These are phyloP conservation scores for Galaxea fascicularis DNA, from an alignment of 92 coral and sea anemone genomes.

Conservation along the genomic window DNA sequence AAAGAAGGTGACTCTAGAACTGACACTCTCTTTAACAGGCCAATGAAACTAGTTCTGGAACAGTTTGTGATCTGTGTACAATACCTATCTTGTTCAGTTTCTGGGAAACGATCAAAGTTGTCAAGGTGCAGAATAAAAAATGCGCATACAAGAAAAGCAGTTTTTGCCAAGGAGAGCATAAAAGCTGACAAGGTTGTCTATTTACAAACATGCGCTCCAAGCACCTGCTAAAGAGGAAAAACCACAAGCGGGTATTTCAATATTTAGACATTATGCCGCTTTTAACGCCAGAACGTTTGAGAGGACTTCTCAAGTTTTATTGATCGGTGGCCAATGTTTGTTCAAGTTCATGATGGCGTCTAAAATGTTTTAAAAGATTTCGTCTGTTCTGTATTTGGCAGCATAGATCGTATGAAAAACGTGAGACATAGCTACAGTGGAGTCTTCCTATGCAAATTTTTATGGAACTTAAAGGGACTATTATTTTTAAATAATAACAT, in stretches of 20 bases:
- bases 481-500: not conserved
- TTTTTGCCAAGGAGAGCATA: not conserved
- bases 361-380: not conserved
- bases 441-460: slow-evolving; percentile 30
- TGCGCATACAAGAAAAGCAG: too few species aligned
- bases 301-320: not conserved
- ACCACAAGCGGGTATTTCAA: slow-evolving; percentile 32
- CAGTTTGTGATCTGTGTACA: too few species aligned
- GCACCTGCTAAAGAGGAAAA: slow-evolving; percentile 12
- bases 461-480: not conserved
- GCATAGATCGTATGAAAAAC: slow-evolving; percentile 40
- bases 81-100: too few species aligned
- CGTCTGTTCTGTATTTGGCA: not conserved
- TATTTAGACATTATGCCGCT: slow-evolving; percentile 7
- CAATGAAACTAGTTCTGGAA: too few species aligned
- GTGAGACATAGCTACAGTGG: not conserved
- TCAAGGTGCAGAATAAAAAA: too few species aligned
- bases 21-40: too few species aligned
- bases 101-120: too few species aligned
- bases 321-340: not conserved
- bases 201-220: not conserved
- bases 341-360: not conserved
- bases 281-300: not conserved
- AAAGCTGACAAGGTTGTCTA: not conserved
- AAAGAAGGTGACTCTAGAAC: too few species aligned